Evolutionary conservation across 2,797 vertebrate species (phyloP).

Genomic region (Micropoecilia bifurca): DNA sequence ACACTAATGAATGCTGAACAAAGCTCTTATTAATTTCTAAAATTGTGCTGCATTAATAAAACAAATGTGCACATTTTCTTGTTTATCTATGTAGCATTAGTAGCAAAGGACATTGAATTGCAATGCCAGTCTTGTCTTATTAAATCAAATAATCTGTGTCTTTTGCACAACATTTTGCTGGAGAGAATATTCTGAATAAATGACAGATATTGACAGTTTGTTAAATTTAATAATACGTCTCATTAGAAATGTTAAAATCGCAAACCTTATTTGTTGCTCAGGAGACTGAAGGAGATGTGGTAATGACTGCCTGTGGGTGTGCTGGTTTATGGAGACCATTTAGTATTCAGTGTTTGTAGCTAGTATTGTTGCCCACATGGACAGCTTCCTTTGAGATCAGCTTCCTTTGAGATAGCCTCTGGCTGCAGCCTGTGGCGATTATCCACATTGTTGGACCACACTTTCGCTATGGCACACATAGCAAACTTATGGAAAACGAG

Average conservation of each 20-base stretch:
- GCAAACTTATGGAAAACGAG: constrained; percentile 19
- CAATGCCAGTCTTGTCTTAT: constrained; percentile 29
- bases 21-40: neutral
- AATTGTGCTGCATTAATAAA: neutral
- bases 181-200: constrained; percentile 8
- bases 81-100: constrained; percentile 18
- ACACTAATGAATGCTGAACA: neutral
- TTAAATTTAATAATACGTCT: constrained; percentile 41
- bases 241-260: constrained; percentile 23
- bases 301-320: constrained; percentile 49
- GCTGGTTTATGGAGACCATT: constrained; percentile 26
- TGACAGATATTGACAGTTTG: constrained; percentile 31
- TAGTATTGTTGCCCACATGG: constrained; percentile 35
- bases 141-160: constrained; percentile 9
- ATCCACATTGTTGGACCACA: constrained; percentile 34
- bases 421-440: constrained; percentile 46
- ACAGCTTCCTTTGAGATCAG: constrained; percentile 57
- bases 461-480: constrained; percentile 35
- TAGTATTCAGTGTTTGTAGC: constrained; percentile 57
- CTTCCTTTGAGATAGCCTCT: constrained; percentile 53
- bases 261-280: constrained; percentile 35
- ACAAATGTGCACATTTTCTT: neutral
- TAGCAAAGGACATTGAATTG: constrained; percentile 20
- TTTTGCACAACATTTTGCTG: constrained; percentile 18
- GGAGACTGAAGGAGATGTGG: constrained; percentile 46